A percentile compares a stretch with the other conserved stretches of the same genome.
Conservation (phyloP, 2,888 invertebrate genomes). For the Trachelus iudaicus region DNA sequence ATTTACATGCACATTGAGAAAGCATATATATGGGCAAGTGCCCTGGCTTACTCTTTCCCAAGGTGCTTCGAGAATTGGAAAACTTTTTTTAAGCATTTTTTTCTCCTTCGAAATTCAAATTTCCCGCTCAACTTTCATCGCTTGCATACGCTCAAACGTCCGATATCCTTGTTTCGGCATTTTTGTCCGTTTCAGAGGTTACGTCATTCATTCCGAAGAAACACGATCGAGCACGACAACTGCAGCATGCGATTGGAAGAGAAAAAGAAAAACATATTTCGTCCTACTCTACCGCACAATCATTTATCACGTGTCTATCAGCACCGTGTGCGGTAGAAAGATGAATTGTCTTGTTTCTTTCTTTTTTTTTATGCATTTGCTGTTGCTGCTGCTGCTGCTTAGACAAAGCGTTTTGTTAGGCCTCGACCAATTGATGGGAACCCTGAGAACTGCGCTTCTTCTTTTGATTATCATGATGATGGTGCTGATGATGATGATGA, state of each 20-base stretch:
- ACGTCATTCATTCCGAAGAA: not conserved
- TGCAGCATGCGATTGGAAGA: not conserved
- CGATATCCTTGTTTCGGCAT: not conserved
- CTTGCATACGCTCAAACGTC: not conserved
- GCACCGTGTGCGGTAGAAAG: not conserved
- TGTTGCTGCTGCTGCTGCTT: constrained; percentile 3
- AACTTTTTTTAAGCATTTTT: not conserved
- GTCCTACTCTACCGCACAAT: not conserved
- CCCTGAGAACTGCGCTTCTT: constrained; percentile 60
- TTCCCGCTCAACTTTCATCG: not conserved
- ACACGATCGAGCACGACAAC: not conserved
- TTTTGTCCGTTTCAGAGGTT: not conserved
- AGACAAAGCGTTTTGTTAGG: constrained; percentile 36
- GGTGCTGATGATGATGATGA: constrained; percentile 48
- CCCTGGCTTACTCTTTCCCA: constrained; percentile 5
- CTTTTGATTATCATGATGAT: constrained; percentile 56
- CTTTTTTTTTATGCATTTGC: constrained; percentile 1
- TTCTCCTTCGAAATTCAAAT: not conserved
- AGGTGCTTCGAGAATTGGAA: not conserved
- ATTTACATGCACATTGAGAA: constrained; percentile 36
- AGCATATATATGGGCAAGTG: not conserved
- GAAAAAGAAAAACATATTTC: not conserved
- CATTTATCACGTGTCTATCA: not conserved
- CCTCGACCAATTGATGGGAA: constrained; percentile 54
- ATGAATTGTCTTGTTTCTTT: not conserved